Conservation (phyloP, 1,140 invertebrate genomes). For the Drosophila saltans region DNA sequence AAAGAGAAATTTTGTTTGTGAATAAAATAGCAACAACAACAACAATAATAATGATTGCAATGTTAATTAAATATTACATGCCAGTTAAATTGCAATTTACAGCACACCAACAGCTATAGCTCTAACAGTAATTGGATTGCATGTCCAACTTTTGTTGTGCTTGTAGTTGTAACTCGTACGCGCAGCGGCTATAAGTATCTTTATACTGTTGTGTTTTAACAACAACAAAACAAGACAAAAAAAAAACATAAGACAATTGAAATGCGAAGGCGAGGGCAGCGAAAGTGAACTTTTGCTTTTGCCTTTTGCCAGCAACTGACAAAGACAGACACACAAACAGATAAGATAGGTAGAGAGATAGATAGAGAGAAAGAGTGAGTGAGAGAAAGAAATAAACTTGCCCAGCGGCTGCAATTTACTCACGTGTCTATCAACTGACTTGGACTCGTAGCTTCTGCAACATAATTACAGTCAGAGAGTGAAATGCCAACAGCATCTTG, state of each 20-base stretch:
- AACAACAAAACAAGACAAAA: conserved; percentile 25
- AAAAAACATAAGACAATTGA: conserved; percentile 27
- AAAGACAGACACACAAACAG: conserved; percentile 8
- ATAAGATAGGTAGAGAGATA: conserved; percentile 34
- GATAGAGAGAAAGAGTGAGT: background rate
- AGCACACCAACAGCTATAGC: conserved; percentile 38
- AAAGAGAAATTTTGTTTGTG: conserved; percentile 60
- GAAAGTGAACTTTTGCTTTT: conserved; percentile 80
- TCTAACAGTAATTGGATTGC: conserved; percentile 77
- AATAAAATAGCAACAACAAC: conserved; percentile 17
- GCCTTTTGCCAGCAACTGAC: conserved; percentile 7
- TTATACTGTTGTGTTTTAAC: background rate
- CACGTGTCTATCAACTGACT: conserved; percentile 71
- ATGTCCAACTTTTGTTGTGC: conserved; percentile 48
- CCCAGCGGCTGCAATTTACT: conserved; percentile 67
- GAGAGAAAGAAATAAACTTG: conserved; percentile 46
- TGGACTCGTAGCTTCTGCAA: conserved; percentile 45
- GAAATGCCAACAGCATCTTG: conserved; percentile 10
- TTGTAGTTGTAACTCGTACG: conserved; percentile 57
- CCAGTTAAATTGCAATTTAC: conserved; percentile 72
- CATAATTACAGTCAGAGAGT: conserved; percentile 56
- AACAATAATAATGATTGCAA: conserved; percentile 44
- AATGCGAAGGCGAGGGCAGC: conserved; percentile 46
- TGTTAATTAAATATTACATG: conserved; percentile 76
- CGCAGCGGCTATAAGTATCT: conserved; percentile 28